Evolutionary conservation across 1,140 invertebrate genomes (phyloP).

Genomic region (Drosophila ananassae): DNA sequence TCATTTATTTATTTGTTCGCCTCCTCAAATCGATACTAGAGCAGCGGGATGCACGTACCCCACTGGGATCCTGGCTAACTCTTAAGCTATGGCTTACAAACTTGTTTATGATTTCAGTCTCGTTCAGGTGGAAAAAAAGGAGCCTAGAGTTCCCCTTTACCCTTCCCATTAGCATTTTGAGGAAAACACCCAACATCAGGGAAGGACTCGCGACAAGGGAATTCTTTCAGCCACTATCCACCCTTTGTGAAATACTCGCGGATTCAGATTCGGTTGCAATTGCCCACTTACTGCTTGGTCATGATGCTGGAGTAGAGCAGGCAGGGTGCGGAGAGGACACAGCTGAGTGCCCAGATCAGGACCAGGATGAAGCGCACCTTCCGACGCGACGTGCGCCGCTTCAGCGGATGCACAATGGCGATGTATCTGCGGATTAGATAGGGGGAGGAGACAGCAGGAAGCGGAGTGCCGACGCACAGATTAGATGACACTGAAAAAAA

Average conservation of each 20-base stretch:
- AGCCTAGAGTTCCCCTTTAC: neutral
- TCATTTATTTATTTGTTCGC: conserved; percentile 25
- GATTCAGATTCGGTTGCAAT: conserved; percentile 26
- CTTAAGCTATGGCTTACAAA: conserved; percentile 49
- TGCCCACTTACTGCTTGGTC: conserved; percentile 87
- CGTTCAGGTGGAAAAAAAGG: conserved; percentile 1
- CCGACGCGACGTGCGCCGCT: conserved; percentile 92
- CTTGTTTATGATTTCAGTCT: conserved; percentile 53
- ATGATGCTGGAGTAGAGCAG: conserved; percentile 92
- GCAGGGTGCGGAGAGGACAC: conserved; percentile 91
- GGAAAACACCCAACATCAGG: neutral
- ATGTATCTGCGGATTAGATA: conserved; percentile 89
- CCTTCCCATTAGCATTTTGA: neutral
- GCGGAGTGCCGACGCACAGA: conserved; percentile 35
- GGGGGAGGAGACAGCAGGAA: conserved; percentile 13
- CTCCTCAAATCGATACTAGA: conserved; percentile 44
- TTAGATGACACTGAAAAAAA: conserved; percentile 15
- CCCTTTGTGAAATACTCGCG: neutral
- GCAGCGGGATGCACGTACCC: conserved; percentile 15
- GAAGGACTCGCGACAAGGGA: no score
- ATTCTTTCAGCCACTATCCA: no score
- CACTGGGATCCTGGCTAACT: conserved; percentile 15
- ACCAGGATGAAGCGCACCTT: conserved; percentile 91
- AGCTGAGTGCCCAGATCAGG: conserved; percentile 92
- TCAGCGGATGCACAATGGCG: conserved; percentile 95